Conservation (phyloP, 2,888 invertebrate genomes). For the Aricia artaxerxes region DNA sequence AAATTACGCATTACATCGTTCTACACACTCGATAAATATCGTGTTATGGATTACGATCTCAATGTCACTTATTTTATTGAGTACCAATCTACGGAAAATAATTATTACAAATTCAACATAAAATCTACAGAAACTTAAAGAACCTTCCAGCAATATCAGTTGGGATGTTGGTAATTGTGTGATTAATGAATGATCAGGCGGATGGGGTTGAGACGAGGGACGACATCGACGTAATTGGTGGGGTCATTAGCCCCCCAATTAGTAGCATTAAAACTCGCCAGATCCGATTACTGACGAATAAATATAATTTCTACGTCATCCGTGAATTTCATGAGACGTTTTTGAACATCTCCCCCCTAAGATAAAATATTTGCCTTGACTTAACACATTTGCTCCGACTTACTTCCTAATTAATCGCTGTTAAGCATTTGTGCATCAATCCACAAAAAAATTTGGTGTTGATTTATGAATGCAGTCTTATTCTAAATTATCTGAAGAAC, state of each 20-base stretch:
- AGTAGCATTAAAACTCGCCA: constrained; percentile 34
- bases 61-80: no score
- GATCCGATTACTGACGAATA: constrained; percentile 26
- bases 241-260: constrained; percentile 21
- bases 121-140: background rate
- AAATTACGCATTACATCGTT: no score
- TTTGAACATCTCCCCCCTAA: background rate
- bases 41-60: no score
- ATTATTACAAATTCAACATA: background rate
- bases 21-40: no score
- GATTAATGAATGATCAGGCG: constrained; percentile 78
- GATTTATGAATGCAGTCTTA: no score
- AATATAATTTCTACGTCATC: background rate
- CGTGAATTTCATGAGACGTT: background rate
- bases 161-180: constrained; percentile 70
- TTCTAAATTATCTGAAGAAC: no score
- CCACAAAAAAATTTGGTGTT: no score
- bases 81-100: background rate
- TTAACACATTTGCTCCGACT: background rate
- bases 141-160: constrained; percentile 50
- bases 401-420: no score
- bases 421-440: no score
- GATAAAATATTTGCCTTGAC: background rate
- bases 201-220: constrained; percentile 72
- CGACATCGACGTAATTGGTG: constrained; percentile 66